Base-by-base conservation (phyloP, 2,888 invertebrate species). In the Metacarcinus magister region DNA sequence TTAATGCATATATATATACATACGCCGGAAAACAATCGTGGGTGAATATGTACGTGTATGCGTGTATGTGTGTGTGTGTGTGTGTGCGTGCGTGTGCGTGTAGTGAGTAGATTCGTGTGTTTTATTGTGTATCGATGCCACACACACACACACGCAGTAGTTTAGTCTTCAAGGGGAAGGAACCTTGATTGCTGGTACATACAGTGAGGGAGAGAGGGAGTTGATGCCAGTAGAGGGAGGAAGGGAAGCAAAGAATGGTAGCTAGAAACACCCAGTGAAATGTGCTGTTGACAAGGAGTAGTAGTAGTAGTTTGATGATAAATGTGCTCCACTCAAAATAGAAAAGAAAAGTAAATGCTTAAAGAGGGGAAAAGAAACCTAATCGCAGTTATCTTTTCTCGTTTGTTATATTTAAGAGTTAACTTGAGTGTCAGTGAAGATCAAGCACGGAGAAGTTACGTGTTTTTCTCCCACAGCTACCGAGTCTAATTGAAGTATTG, bases 41-140 rank as follows among this genome's bases (percentile, higher is more conserved):
- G 5, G 75, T n/a, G 10, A 7, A 28, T 75, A 28, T 3, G 19
- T 67, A 23, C 23, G 67, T 67, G 3, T 67, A 19, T 54, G 54
- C 54, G 60, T 60, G 23, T 60, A 19, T 60, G 60, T 75, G 75
- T 75, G 75, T 75, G 75, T 75, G 75, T 75, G 75, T 75, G 75
- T 75, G 75, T 75, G 75, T 75, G 75, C 28, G 75, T 75, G 75
- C 23, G 75, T 28, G 75, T 28, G 28, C 23, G 87, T 87, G 39
- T 87, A 67, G 87, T 87, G 19, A 8, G 60, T 60, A 60, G 75
- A 60, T 60, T 8, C 28, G 75, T 39, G 8, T 2, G 13, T 39
- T 87, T 87, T 87, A 87, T 87, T 2, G 87, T 39, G 46, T 46
- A 46, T 46, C 46, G 46, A 46, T 46, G 10, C 5, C 75, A 75